These are phyloP conservation scores for Cryptomyrus ogoouensis DNA, from an alignment of 2,113 vertebrate species.

Conservation along the genomic window DNA sequence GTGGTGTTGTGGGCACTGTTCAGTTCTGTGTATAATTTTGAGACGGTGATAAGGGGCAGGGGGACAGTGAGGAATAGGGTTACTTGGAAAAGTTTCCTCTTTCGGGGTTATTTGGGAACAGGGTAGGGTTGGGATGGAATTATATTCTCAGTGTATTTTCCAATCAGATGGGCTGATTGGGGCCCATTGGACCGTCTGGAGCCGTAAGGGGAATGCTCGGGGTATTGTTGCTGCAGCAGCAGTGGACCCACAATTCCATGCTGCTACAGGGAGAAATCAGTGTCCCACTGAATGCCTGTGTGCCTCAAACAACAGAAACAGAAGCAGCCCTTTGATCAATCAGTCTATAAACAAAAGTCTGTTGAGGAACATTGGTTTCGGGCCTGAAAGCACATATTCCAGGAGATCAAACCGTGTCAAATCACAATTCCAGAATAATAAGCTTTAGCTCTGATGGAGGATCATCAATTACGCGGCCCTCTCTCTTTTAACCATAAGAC, in stretches of 20 bases:
- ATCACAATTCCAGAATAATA: slow-evolving; percentile 56
- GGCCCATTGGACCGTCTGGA: neutral
- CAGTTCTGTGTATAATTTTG: neutral
- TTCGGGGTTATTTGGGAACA: neutral
- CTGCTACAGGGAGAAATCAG: slow-evolving; percentile 30
- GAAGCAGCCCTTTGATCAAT: slow-evolving; percentile 60
- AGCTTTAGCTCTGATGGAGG: slow-evolving; percentile 51
- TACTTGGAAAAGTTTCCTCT: neutral
- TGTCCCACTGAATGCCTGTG: slow-evolving; percentile 48
- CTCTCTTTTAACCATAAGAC: slow-evolving; percentile 31
- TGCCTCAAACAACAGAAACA: slow-evolving; percentile 58
- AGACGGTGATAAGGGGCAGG: neutral
- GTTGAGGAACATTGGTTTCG: slow-evolving; percentile 47
- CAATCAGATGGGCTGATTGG: neutral
- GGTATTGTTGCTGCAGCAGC: slow-evolving; percentile 25
- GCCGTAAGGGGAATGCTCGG: neutral
- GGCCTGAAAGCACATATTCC: slow-evolving; percentile 28
- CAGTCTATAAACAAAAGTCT: slow-evolving; percentile 56
- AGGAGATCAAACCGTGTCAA: slow-evolving; percentile 61
- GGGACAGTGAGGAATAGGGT: neutral
- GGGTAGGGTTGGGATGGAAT: neutral
- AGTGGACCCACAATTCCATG: slow-evolving; percentile 46
- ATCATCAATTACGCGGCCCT: slow-evolving; percentile 52
- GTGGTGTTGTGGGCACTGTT: neutral
- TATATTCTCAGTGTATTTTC: neutral